Evolutionary conservation across 2,797 vertebrate genomes (phyloP).

Genomic region (Pantherophis alleghaniensis): DNA sequence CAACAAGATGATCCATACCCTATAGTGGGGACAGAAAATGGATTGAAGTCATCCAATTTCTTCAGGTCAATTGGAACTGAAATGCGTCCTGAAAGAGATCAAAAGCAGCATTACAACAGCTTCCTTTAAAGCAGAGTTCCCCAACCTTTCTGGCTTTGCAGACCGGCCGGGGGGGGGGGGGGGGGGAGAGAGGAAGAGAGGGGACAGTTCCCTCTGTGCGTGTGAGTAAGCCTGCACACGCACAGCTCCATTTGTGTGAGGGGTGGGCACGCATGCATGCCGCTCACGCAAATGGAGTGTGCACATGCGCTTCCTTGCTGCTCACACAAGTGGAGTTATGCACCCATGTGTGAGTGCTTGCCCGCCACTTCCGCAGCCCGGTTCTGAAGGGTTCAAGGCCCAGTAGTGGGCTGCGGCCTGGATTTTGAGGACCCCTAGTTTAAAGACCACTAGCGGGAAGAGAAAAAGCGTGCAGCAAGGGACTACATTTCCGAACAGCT

Average conservation of each 20-base stretch:
- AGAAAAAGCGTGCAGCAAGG: not conserved
- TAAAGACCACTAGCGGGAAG: not conserved
- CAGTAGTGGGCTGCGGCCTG: not conserved
- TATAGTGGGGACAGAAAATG: conserved; percentile 91
- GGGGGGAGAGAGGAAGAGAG: not conserved
- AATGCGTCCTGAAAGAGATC: conserved; percentile 79
- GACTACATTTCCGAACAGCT: not conserved
- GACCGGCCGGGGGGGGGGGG: not conserved
- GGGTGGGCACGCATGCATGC: not conserved
- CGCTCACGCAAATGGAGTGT: not conserved
- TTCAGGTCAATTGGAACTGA: conserved; percentile 91
- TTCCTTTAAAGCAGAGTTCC: not conserved
- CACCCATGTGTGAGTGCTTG: not conserved
- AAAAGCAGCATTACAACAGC: not conserved
- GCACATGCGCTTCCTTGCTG: not conserved
- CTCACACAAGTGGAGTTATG: not conserved
- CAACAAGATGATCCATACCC: conserved; percentile 67
- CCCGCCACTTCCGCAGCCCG: accelerated
- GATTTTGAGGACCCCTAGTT: not conserved
- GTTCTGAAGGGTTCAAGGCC: not conserved
- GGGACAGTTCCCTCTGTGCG: not conserved
- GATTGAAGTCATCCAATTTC: conserved; percentile 85
- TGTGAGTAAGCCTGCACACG: not conserved
- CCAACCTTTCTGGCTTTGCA: not conserved
- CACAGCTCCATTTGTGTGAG: not conserved